Percentiles rank a stretch among this genome's conserved stretches.
phyloP scores from a whole-genome alignment of 2,797 vertebrate species.

The Apodemus agrarius region DNA sequence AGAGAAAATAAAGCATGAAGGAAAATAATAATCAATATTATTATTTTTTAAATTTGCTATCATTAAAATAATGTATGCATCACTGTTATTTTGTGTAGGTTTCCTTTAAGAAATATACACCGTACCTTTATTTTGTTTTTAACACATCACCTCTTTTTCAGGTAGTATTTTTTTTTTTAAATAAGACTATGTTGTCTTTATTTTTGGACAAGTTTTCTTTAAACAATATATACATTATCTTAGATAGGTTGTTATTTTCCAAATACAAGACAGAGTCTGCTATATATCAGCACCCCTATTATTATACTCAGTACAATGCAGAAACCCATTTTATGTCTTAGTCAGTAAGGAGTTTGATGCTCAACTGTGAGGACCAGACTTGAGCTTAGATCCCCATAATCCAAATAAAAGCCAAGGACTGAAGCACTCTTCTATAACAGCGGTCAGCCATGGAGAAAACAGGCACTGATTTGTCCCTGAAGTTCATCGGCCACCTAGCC shows the following conservation, averaged over 20 bases:
- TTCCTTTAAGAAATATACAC: not conserved
- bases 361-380: not conserved
- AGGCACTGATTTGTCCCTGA: not conserved
- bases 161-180: not conserved
- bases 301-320: not conserved
- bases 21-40: not conserved
- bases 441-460: no score
- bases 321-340: not conserved
- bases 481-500: not conserved
- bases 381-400: not conserved
- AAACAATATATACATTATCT: not conserved
- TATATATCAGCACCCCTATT: not conserved
- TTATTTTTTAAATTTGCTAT: not conserved
- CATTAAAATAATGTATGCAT: not conserved
- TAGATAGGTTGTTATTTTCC: not conserved
- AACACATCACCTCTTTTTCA: not conserved
- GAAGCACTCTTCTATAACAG: not conserved
- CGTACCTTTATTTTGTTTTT: not conserved
- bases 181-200: not conserved
- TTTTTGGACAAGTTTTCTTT: not conserved
- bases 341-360: not conserved
- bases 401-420: no score
- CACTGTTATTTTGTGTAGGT: no score
- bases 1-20: not conserved
- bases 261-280: not conserved